Percentiles rank a stretch among this genome's conserved stretches.
Evolutionary conservation across 1,140 invertebrate genomes (phyloP).

Genomic region (Trichonephila clavipes): DNA sequence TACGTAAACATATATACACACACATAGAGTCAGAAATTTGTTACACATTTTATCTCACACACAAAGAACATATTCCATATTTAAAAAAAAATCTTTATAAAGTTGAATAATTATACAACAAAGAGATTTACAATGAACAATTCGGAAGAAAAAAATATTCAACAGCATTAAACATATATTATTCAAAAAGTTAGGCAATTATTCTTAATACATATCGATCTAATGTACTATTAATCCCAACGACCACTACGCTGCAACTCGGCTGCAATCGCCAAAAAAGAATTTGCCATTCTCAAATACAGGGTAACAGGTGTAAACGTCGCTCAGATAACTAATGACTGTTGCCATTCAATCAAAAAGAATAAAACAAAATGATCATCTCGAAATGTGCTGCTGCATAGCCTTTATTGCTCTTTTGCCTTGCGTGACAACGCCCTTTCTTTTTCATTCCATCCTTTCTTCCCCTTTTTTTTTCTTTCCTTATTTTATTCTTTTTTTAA

Average conservation of each 20-base stretch:
- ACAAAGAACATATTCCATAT: too few relatives aligned
- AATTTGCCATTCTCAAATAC: not conserved
- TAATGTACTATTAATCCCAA: not conserved
- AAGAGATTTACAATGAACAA: too few relatives aligned
- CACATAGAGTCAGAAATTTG: too few relatives aligned
- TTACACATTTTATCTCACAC: too few relatives aligned
- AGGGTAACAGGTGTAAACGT: conserved; percentile 62
- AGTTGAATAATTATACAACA: too few relatives aligned
- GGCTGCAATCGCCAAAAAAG: not conserved
- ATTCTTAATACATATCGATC: too few relatives aligned
- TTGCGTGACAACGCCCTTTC: conserved; percentile 54
- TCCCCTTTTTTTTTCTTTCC: not conserved
- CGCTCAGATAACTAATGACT: conserved; percentile 51
- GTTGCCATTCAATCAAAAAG: conserved; percentile 60
- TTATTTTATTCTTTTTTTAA: conserved; percentile 44
- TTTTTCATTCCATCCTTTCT: conserved; percentile 15
- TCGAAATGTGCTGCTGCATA: not conserved
- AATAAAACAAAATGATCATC: conserved; percentile 43
- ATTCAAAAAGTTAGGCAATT: too few relatives aligned
- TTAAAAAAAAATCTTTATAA: too few relatives aligned
- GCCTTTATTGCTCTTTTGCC: conserved; percentile 43
- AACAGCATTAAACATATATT: too few relatives aligned
- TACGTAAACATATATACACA: too few relatives aligned
- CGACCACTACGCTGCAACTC: not conserved
- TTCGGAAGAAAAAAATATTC: too few relatives aligned